A percentile compares a stretch with the other conserved stretches of the same genome.
These are phyloP conservation scores for Phortica okadai DNA, from an alignment of 2,888 invertebrate genomes.

Conservation along the genomic window DNA sequence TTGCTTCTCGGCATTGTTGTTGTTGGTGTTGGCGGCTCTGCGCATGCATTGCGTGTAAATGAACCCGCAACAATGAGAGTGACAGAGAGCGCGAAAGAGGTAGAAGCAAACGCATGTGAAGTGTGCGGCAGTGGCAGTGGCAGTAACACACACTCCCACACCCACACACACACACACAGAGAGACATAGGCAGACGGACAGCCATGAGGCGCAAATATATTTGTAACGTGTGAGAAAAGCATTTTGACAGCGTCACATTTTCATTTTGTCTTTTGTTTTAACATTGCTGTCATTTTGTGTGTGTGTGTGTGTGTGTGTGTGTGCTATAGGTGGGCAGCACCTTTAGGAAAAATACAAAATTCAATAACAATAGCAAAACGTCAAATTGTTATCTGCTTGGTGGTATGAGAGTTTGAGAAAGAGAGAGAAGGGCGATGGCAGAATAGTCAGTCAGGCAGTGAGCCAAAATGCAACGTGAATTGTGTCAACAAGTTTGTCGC, in stretches of 20 bases:
- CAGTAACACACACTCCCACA: background rate
- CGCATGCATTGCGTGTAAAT: conserved; percentile 63
- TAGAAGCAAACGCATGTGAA: background rate
- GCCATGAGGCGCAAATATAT: conserved; percentile 44
- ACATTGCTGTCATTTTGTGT: background rate
- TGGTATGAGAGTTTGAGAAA: background rate
- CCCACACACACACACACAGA: too few species aligned
- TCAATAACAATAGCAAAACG: background rate
- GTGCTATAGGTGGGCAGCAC: conserved; percentile 48
- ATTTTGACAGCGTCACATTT: conserved; percentile 45
- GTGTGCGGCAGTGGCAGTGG: background rate
- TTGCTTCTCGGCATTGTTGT: background rate
- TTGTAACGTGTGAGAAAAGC: conserved; percentile 57
- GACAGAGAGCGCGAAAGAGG: background rate
- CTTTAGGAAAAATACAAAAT: conserved; percentile 9
- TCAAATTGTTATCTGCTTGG: background rate
- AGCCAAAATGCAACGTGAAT: conserved; percentile 22
- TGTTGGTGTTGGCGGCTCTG: conserved; percentile 37
- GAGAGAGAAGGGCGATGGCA: too few species aligned
- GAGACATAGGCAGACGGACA: conserved; percentile 27
- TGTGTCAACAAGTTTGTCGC: conserved; percentile 31
- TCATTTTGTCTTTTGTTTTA: background rate
- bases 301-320: background rate
- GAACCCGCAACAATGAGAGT: conserved; percentile 51
- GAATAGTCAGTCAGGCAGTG: background rate